Conservation (phyloP, 2,797 vertebrate species). For the Spinibarbus caldwelli region DNA sequence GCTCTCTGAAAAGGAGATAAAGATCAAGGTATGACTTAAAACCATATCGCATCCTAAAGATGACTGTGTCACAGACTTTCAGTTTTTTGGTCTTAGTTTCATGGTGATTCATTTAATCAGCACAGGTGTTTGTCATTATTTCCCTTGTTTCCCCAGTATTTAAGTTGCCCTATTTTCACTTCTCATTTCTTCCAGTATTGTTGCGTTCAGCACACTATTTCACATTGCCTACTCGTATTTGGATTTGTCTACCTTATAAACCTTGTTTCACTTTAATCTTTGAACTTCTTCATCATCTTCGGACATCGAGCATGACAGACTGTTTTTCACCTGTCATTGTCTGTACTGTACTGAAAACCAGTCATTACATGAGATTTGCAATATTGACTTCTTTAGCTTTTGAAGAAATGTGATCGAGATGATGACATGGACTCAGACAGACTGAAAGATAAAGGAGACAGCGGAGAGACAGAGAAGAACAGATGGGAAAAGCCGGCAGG, state of each 20-base stretch:
- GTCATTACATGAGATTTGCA: background rate
- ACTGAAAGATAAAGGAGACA: conserved; percentile 87
- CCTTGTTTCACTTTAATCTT: background rate
- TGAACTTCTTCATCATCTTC: background rate
- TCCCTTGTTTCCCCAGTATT: background rate
- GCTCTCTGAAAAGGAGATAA: conserved; percentile 90
- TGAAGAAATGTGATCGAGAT: conserved; percentile 94
- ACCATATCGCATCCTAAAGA: background rate
- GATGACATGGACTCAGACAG: conserved; percentile 87
- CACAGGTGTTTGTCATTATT: background rate
- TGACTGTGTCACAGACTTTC: background rate
- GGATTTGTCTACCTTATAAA: background rate
- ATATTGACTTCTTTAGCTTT: conserved; percentile 79
- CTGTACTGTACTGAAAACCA: background rate
- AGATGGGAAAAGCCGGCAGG: conserved; percentile 85
- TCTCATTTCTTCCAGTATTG: background rate
- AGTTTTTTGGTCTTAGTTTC: background rate
- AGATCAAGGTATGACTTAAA: conserved; percentile 85
- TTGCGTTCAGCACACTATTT: background rate
- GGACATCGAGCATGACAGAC: background rate
- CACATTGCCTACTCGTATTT: background rate
- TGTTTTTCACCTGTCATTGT: background rate
- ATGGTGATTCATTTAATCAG: background rate
- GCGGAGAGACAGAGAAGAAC: conserved; percentile 80
- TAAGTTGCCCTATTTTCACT: background rate